Base-by-base conservation (phyloP, 2,888 invertebrate species). In the Coelinius sp. region DNA sequence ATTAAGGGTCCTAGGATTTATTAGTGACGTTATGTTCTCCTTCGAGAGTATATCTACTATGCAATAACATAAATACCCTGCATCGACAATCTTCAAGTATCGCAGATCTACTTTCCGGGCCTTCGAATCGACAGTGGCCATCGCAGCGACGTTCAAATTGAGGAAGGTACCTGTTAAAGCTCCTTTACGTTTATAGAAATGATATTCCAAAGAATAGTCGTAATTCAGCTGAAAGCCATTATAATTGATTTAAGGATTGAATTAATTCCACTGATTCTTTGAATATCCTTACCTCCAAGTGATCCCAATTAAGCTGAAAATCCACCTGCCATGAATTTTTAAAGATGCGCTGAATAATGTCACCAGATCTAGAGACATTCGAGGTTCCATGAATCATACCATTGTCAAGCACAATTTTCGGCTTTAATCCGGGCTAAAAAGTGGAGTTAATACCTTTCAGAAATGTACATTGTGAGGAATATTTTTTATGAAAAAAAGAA, bases 101-200 rank as follows among this genome's bases (percentile, higher is more conserved):
- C 73, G 56, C 0, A 83, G 20, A 22, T 12, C 4, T 0, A 80
- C 1, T 6, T 78, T 41, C 12, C 77, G 71, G 0, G 10, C 68
- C 0, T 46, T 12, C 1, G 80, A 35, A 63, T 83, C 74, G 0
- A 79, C 0, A 0, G 69, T 68, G 0, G 77, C 0, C 1, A 71
- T 41, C 0, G 77, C 8, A 3, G 70, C 73, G 0, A 80, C 17
- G 0, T 75, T 49, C 10, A 78, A 24, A 0, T 79, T 1, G 0
- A 41, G 22, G 3, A 81, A 59, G 20, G 64, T 71, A n/a, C 74
- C 80, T 12, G 76, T 52, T 5, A 80, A 4, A 0, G 78, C 72
- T 3, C 84, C 84, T 0, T n/a, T 52, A 27, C 80, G 78, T 1
- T n/a, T 27, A 8, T 75, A 65, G 1, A 82, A 3, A 20, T 78